Evolutionary conservation across 2,888 invertebrate genomes (phyloP).

Genomic region (Tipula unca): DNA sequence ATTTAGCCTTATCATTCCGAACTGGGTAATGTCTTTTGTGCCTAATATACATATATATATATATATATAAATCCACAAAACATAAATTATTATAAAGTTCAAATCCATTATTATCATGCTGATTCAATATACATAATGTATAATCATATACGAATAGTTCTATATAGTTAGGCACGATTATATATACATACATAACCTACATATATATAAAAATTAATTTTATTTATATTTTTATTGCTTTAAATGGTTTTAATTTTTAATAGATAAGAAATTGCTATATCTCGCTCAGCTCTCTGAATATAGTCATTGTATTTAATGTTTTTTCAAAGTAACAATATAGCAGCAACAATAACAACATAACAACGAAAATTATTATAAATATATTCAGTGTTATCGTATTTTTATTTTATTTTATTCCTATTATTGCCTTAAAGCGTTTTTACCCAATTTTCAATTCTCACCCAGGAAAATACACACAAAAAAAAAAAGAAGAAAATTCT

Average conservation of each 20-base stretch:
- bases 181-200: neutral
- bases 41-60: too few relatives aligned
- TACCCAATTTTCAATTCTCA: slow-evolving; percentile 14
- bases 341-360: neutral
- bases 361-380: neutral
- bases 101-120: neutral
- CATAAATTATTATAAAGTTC: neutral
- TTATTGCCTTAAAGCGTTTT: neutral
- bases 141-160: neutral
- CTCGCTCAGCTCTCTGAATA: neutral
- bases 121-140: neutral
- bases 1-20: slow-evolving; percentile 2
- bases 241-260: neutral
- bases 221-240: neutral
- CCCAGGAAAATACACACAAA: neutral
- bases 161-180: neutral
- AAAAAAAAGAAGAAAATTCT: neutral
- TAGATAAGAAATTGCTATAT: neutral
- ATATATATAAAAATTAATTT: neutral
- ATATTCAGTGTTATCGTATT: slow-evolving; percentile 14
- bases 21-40: neutral
- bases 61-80: neutral
- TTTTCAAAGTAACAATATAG: neutral
- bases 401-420: neutral
- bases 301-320: neutral